phyloP scores from a whole-genome alignment of 2,888 invertebrate genomes.

The Limnephilus auricula region DNA sequence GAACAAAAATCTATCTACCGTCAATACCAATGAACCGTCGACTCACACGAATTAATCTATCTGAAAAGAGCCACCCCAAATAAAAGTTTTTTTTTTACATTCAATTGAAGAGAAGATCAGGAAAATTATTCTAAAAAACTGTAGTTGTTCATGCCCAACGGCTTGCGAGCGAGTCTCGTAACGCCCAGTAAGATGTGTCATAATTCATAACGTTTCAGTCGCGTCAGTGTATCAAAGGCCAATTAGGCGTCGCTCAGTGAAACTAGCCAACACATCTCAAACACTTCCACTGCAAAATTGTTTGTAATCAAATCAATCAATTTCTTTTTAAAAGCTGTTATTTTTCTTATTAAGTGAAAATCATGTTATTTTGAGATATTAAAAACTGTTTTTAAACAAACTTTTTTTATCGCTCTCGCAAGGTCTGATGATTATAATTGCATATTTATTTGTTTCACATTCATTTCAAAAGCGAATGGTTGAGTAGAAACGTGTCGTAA shows the following conservation, averaged over 20 bases:
- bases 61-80: not conserved
- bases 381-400: not conserved
- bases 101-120: not conserved
- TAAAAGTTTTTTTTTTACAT: not conserved
- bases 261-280: not conserved
- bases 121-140: not conserved
- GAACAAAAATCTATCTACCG: too few relatives aligned
- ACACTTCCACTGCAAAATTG: not conserved
- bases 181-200: not conserved
- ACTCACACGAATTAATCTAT: not conserved
- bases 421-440: too few relatives aligned
- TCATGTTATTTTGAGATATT: not conserved
- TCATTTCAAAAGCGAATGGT: not conserved
- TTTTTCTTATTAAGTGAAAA: not conserved
- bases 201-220: not conserved
- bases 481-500: too few relatives aligned
- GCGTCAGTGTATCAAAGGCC: not conserved
- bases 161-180: not conserved
- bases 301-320: not conserved
- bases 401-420: too few relatives aligned
- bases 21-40: too few relatives aligned
- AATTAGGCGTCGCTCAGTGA: not conserved
- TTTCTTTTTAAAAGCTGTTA: not conserved
- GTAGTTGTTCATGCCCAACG: not conserved
- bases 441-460: too few relatives aligned